A percentile compares a stretch with the other conserved stretches of the same genome.
phyloP scores from a whole-genome alignment of 1,140 invertebrate genomes.

The Epicauta chinensis region DNA sequence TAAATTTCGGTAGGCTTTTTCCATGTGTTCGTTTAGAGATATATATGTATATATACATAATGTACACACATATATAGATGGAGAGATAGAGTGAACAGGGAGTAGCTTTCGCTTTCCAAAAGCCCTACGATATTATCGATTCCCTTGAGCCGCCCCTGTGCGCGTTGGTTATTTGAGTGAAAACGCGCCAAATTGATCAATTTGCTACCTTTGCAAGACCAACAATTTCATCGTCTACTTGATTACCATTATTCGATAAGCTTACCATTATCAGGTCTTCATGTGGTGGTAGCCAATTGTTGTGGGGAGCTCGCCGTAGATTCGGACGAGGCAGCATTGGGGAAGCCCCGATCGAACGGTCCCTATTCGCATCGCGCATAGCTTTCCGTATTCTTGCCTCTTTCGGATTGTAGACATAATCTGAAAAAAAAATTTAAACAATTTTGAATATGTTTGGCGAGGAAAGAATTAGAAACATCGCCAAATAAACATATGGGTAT shows the following conservation, averaged over 20 bases:
- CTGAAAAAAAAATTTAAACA: constrained; percentile 39
- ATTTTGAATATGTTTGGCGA: no score
- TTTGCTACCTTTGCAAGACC: background rate
- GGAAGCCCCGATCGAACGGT: constrained; percentile 33
- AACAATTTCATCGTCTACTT: background rate
- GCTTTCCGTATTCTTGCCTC: constrained; percentile 56
- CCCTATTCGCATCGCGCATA: constrained; percentile 46
- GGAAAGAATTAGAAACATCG: no score
- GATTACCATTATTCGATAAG: background rate
- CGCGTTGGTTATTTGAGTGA: no score
- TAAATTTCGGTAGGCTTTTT: background rate
- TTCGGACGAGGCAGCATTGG: constrained; percentile 26
- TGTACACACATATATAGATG: no score
- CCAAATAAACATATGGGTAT: no score
- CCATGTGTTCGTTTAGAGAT: no score
- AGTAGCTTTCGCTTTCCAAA: no score
- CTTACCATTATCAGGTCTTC: constrained; percentile 31
- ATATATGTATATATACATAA: no score
- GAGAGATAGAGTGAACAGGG: no score
- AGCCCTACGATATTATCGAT: background rate
- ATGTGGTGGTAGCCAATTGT: constrained; percentile 13
- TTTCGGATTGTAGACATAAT: constrained; percentile 61
- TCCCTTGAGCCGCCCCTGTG: background rate
- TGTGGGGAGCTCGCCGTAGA: constrained; percentile 18
- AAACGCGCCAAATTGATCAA: background rate